Conservation (phyloP, 2,888 invertebrate species). For the Rotaria macrura region DNA sequence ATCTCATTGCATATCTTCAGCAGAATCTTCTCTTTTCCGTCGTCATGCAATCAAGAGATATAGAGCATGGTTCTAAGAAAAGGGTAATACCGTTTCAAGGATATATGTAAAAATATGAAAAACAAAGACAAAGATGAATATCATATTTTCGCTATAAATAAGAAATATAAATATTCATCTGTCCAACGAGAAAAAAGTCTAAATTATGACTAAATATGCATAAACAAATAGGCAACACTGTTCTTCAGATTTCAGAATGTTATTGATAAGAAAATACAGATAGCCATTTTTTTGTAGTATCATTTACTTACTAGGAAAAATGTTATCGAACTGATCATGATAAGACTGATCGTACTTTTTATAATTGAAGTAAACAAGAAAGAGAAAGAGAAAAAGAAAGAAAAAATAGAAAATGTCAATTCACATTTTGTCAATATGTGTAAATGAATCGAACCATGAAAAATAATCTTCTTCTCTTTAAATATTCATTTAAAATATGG, state of each 20-base stretch:
- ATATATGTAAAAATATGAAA: too few species aligned
- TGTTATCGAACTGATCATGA: neutral
- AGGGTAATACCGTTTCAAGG: too few species aligned
- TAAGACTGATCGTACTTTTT: neutral
- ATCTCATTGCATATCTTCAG: too few species aligned
- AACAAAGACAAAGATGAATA: too few species aligned
- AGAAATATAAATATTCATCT: neutral
- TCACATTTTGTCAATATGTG: neutral
- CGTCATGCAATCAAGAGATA: too few species aligned
- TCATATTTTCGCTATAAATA: neutral
- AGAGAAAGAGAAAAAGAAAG: too few species aligned
- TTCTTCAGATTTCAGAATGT: neutral
- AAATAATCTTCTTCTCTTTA: neutral
- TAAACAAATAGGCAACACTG: neutral
- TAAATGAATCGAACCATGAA: neutral
- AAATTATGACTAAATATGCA: neutral
- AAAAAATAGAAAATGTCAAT: too few species aligned
- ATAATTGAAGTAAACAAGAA: too few species aligned
- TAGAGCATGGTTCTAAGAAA: too few species aligned
- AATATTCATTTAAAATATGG: neutral
- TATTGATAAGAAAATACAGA: neutral
- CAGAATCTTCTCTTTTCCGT: too few species aligned
- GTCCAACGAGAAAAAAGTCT: neutral
- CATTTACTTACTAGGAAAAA: neutral
- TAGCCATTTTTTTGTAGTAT: neutral